Evolutionary conservation across 2,888 invertebrate genomes (phyloP).

Genomic region (Tetragnatha montana): DNA sequence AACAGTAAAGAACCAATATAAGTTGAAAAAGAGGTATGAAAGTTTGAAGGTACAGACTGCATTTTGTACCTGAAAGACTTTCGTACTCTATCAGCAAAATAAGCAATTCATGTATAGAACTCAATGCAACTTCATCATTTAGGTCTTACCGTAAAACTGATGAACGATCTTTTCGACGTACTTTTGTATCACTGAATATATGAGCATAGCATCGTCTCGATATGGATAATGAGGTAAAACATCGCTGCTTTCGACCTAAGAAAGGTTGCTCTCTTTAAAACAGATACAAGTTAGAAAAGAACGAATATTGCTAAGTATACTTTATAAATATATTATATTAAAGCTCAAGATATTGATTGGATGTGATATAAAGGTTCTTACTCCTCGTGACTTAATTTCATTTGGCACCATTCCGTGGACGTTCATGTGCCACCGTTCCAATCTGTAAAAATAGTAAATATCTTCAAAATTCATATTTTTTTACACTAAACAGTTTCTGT

Average conservation of each 20-base stretch:
- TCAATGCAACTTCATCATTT: no score
- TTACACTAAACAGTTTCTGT: no score
- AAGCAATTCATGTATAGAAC: no score
- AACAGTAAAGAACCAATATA: no score
- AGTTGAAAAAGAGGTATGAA: no score
- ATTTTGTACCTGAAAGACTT: no score
- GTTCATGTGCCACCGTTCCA: conserved; percentile 72
- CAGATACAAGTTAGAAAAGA: background rate
- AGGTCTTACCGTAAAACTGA: conserved; percentile 76
- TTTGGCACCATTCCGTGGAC: conserved; percentile 75
- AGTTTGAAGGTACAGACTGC: no score
- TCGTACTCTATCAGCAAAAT: no score
- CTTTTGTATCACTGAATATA: conserved; percentile 76
- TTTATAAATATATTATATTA: no score
- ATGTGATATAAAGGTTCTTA: conserved; percentile 65
- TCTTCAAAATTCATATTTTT: background rate
- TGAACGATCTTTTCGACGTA: conserved; percentile 77
- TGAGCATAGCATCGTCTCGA: conserved; percentile 77
- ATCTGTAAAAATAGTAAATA: conserved; percentile 59
- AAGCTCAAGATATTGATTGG: no score
- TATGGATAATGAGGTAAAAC: conserved; percentile 77
- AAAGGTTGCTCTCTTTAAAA: background rate
- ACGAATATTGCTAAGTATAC: no score
- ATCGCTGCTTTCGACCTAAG: conserved; percentile 69
- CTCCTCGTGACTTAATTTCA: conserved; percentile 76